Evolutionary conservation across 2,888 invertebrate genomes (phyloP).

Genomic region (Cheilosia impressa): DNA sequence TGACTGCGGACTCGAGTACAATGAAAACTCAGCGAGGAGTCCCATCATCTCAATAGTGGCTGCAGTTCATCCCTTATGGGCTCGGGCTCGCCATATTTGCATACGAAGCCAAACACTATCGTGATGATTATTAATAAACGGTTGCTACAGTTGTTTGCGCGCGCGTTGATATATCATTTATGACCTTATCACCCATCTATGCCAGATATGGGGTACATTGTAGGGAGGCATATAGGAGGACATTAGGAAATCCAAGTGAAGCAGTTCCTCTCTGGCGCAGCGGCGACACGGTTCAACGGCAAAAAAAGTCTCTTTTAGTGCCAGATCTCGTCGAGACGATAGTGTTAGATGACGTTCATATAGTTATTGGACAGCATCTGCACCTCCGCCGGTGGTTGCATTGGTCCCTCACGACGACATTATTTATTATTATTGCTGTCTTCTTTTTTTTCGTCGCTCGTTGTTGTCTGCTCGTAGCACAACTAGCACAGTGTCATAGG

Average conservation of each 20-base stretch:
- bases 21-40: conserved; percentile 70
- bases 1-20: conserved; percentile 39
- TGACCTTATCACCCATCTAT: conserved; percentile 75
- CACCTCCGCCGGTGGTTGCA: conserved; percentile 73
- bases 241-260: conserved; percentile 65
- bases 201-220: conserved; percentile 68
- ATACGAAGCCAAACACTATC: conserved; percentile 64
- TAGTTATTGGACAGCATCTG: conserved; percentile 75
- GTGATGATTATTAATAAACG: conserved; percentile 74
- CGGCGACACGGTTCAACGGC: conserved; percentile 36
- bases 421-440: conserved; percentile 74
- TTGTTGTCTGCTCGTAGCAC: conserved; percentile 20
- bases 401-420: conserved; percentile 76
- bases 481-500: conserved; percentile 18
- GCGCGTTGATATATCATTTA: conserved; percentile 76
- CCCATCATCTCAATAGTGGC: conserved; percentile 51
- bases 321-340: conserved; percentile 64
- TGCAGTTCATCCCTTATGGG: conserved; percentile 65
- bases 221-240: conserved; percentile 48
- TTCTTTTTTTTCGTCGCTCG: conserved; percentile 43
- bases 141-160: conserved; percentile 71
- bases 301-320: conserved; percentile 56
- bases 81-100: conserved; percentile 48
- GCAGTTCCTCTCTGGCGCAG: conserved; percentile 50
- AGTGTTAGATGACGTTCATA: conserved; percentile 75